These are phyloP conservation scores for Carollia perspicillata DNA, from an alignment of 2,113 vertebrate species.

Conservation along the genomic window DNA sequence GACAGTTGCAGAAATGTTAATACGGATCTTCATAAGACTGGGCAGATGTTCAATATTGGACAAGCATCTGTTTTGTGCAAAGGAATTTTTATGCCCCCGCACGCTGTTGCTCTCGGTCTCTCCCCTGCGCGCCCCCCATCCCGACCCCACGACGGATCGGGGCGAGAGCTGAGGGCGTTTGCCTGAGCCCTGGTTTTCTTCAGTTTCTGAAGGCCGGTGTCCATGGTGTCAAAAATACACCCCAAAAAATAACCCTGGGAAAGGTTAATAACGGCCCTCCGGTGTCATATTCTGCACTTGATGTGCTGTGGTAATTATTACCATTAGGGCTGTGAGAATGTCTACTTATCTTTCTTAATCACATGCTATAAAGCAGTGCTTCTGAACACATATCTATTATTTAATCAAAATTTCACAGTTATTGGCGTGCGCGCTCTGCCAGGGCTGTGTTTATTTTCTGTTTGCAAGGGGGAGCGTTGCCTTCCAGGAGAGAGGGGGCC, in stretches of 20 bases:
- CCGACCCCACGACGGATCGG: slow-evolving; percentile 55
- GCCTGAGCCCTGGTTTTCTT: slow-evolving; percentile 77
- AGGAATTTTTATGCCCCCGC: slow-evolving; percentile 63
- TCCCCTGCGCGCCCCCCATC: slow-evolving; percentile 39
- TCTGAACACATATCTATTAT: slow-evolving; percentile 98
- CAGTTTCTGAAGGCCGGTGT: slow-evolving; percentile 82
- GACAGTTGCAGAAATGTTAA: slow-evolving; percentile 80
- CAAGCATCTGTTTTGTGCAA: slow-evolving; percentile 82
- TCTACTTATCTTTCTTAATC: slow-evolving; percentile 97
- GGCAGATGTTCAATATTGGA: slow-evolving; percentile 83
- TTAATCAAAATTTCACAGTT: slow-evolving; percentile 98
- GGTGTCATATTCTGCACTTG: slow-evolving; percentile 95
- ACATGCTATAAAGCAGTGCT: slow-evolving; percentile 90
- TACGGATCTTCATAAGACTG: slow-evolving; percentile 79
- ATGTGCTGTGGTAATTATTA: slow-evolving; percentile 94
- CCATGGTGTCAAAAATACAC: slow-evolving; percentile 83
- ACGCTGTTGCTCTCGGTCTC: slow-evolving; percentile 25
- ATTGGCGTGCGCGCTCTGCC: slow-evolving; percentile 85
- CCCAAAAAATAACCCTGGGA: slow-evolving; percentile 86
- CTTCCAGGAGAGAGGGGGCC: slow-evolving; percentile 84
- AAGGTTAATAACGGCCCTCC: slow-evolving; percentile 96
- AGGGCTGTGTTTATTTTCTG: slow-evolving; percentile 96
- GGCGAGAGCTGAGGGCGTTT: slow-evolving; percentile 63
- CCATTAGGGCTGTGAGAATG: slow-evolving; percentile 96
- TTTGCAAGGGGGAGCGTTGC: slow-evolving; percentile 85